Conservation (phyloP, 2,797 vertebrate species). For the Lepilemur septentrionalis region DNA sequence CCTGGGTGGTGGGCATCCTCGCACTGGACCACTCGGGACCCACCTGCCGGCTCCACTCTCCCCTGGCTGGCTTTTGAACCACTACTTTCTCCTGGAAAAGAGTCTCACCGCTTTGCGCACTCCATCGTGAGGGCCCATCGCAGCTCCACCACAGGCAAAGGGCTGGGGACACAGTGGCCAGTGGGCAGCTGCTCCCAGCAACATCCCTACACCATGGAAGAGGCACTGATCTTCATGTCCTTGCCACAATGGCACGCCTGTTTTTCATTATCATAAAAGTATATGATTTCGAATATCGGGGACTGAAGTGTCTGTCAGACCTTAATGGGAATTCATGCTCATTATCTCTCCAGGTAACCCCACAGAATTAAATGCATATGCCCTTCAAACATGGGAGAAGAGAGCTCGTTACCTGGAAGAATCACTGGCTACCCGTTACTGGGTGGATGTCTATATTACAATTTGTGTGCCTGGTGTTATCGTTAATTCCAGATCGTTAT, state of each 20-base stretch:
- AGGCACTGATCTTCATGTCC: accelerated
- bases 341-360: not conserved
- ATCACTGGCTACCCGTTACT: not conserved
- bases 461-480: not conserved
- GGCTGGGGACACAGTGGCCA: too few relatives aligned
- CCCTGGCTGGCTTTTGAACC: not conserved
- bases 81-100: not conserved
- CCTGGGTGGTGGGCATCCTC: not conserved
- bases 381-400: not conserved
- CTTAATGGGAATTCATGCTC: not conserved
- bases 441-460: not conserved
- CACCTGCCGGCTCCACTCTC: not conserved
- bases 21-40: not conserved
- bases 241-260: accelerated
- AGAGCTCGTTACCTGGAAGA: not conserved
- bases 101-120: accelerated
- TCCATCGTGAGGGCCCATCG: not conserved
- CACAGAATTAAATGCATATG: not conserved
- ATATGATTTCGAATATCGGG: not conserved
- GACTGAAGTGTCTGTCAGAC: not conserved
- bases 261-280: not conserved
- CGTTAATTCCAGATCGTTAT: not conserved
- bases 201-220: accelerated
- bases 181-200: not conserved
- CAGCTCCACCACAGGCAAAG: not conserved